Evolutionary conservation across 2,797 vertebrate species (phyloP).

Genomic region (Triplophysa yarkandensis): DNA sequence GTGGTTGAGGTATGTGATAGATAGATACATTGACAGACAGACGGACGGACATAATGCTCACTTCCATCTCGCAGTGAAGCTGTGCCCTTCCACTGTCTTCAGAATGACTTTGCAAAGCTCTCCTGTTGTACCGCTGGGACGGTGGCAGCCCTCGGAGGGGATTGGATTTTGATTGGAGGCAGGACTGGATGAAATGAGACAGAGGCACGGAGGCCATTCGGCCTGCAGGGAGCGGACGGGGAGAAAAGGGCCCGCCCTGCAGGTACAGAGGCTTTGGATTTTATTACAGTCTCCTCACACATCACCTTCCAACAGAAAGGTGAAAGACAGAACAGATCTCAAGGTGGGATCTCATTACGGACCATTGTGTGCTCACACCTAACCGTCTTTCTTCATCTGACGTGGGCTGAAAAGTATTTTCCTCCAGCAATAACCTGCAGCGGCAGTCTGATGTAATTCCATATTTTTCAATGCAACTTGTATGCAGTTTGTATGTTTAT

Average conservation of each 20-base stretch:
- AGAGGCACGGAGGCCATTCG: conserved; percentile 16
- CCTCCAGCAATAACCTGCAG: background rate
- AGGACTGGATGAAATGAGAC: conserved; percentile 44
- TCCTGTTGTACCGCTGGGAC: conserved; percentile 36
- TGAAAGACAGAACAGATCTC: conserved; percentile 39
- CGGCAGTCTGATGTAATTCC: conserved; percentile 40
- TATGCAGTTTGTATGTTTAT: conserved; percentile 1
- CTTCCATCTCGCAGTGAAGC: conserved; percentile 43
- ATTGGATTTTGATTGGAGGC: conserved; percentile 56
- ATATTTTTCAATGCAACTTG: conserved; percentile 21
- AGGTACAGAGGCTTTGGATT: conserved; percentile 40
- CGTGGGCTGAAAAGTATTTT: conserved; percentile 21
- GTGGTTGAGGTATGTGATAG: background rate
- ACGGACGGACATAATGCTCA: background rate
- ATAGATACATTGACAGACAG: background rate
- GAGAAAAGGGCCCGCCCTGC: conserved; percentile 23
- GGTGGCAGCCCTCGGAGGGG: conserved; percentile 30
- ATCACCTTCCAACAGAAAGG: conserved; percentile 32
- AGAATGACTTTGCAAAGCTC: conserved; percentile 58
- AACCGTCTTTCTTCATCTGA: conserved; percentile 25
- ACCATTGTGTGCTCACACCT: background rate
- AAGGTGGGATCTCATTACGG: conserved; percentile 36
- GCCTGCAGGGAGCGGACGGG: conserved; percentile 21
- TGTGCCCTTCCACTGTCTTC: conserved; percentile 50
- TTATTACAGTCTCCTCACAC: conserved; percentile 41